These are phyloP conservation scores for Mirounga angustirostris DNA, from an alignment of 2,113 vertebrate genomes.

Conservation along the genomic window DNA sequence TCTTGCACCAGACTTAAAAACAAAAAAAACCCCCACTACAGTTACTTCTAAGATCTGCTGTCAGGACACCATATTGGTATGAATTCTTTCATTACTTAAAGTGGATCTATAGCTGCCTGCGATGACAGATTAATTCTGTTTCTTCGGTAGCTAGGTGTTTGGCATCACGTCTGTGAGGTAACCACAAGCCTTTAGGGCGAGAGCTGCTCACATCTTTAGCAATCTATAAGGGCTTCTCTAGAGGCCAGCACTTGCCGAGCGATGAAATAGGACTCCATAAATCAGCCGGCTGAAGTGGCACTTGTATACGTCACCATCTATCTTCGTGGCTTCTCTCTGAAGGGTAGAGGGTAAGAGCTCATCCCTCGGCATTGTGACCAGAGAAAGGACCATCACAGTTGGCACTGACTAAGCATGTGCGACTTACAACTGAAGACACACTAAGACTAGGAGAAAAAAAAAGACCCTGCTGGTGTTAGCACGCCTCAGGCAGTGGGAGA, in stretches of 20 bases:
- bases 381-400: constrained; percentile 86
- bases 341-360: constrained; percentile 86
- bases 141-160: constrained; percentile 91
- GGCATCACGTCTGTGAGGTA: constrained; percentile 91
- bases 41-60: constrained; percentile 59
- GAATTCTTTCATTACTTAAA: constrained; percentile 84
- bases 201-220: constrained; percentile 89
- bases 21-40: not conserved
- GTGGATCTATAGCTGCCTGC: constrained; percentile 90
- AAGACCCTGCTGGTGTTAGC: constrained; percentile 90
- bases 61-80: constrained; percentile 40
- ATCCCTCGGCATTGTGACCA: constrained; percentile 80
- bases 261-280: constrained; percentile 94
- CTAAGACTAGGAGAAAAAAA: constrained; percentile 84
- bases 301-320: constrained; percentile 89
- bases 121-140: constrained; percentile 94
- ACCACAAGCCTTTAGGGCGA: constrained; percentile 90
- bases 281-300: constrained; percentile 93
- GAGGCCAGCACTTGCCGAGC: constrained; percentile 89
- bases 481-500: constrained; percentile 89
- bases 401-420: constrained; percentile 88
- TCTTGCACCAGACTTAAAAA: constrained; percentile 17
- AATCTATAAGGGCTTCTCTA: constrained; percentile 90
- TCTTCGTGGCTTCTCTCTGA: constrained; percentile 88
- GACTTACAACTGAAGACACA: constrained; percentile 88